Evolutionary conservation across 2,888 invertebrate genomes (phyloP).

Genomic region (Theretra japonica): DNA sequence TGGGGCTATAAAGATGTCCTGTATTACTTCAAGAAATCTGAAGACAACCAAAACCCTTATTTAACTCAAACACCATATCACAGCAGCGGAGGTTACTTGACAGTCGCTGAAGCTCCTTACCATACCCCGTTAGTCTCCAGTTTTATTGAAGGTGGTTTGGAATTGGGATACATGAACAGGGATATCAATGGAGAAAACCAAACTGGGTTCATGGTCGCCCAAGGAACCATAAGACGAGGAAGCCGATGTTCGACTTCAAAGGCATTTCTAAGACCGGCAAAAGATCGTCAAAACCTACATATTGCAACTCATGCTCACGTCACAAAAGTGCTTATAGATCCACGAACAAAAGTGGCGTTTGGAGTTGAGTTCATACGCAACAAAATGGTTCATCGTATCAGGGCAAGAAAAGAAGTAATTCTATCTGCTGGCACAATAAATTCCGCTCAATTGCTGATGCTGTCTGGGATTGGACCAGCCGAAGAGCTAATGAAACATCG

Average conservation of each 20-base stretch:
- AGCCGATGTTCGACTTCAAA: conserved; percentile 95
- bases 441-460: conserved; percentile 96
- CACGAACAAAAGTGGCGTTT: conserved; percentile 89
- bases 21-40: conserved; percentile 95
- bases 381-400: conserved; percentile 88
- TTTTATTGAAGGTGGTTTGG: conserved; percentile 92
- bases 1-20: conserved; percentile 93
- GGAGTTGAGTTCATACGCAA: conserved; percentile 93
- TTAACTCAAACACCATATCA: conserved; percentile 92
- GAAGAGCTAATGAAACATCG: conserved; percentile 88
- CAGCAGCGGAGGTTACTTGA: conserved; percentile 91
- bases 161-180: conserved; percentile 93
- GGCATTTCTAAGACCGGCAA: conserved; percentile 92
- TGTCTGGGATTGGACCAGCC: conserved; percentile 94
- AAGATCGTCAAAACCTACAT: conserved; percentile 92
- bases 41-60: conserved; percentile 95
- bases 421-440: conserved; percentile 96
- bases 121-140: conserved; percentile 92
- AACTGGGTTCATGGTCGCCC: conserved; percentile 95
- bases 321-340: conserved; percentile 89
- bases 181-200: conserved; percentile 95
- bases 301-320: conserved; percentile 93
- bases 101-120: conserved; percentile 94
- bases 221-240: conserved; percentile 91
- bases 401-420: conserved; percentile 94